Base-by-base conservation (phyloP, 1,140 invertebrate species). In the Yoshiicerus persimilis region DNA sequence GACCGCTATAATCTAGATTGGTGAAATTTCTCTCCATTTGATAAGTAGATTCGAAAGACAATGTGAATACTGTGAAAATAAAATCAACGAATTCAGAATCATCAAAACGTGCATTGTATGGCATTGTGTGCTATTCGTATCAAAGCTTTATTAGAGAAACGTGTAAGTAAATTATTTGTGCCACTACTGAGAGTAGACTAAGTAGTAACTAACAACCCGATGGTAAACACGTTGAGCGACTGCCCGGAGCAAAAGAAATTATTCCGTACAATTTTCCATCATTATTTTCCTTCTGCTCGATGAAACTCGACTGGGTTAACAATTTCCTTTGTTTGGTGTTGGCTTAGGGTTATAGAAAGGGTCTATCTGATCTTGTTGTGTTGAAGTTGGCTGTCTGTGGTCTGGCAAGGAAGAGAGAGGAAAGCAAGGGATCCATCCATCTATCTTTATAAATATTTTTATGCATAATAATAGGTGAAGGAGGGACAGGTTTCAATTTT, bases 371-470 rank as follows among this genome's bases (percentile, higher is more conserved):
- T 36, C 30, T 38, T 38, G 9, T 36, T n/a, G 20, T 41, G 38
- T 47, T 56, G 47, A n/a, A 84, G 25, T 47, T 41, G 83, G 38
- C 38, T 56, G 41, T 47, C 20, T 84, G 39, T 41, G 83, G 23
- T 23, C 13, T 56, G 23, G 83, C 27, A 27, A 2, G 1, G 75
- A 77, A 41, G 23, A 32, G 6, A 86, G 32, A 66, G 56, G 16
- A 86, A 25, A 80, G 75, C 20, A 34, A 80, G 75, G 75, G 34
- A 80, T 80, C 75, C 75, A 80, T 80, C 75, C 75, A 80, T 80
- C 75, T 80, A 80, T 80, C 75, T 80, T 80, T 80, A 80, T 80
- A 80, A 80, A 80, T 80, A 80, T 80, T 80, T 80, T 80, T 80
- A 80, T 80, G 75, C 75, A 80, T 80, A 80, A 84, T 56, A 84